These are phyloP conservation scores for Drosophila kambysellisi DNA, from an alignment of 2,888 invertebrate species.

Conservation along the genomic window DNA sequence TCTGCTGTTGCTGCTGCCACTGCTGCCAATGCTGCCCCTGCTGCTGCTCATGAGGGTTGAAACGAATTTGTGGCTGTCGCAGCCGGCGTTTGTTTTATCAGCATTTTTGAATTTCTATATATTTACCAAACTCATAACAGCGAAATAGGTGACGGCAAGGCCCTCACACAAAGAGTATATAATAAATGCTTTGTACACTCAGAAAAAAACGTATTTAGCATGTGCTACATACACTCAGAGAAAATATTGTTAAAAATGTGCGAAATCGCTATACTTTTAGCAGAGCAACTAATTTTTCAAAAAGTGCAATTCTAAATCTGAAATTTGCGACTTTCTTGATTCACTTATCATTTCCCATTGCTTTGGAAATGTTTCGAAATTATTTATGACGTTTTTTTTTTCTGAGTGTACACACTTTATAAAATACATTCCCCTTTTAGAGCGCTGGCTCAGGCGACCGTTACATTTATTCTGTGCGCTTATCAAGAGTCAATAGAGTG, in stretches of 20 bases:
- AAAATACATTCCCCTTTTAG: conserved; percentile 46
- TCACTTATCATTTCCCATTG: too few species aligned
- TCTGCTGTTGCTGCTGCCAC: not conserved
- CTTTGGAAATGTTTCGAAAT: conserved; percentile 6
- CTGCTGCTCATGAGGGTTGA: conserved; percentile 68
- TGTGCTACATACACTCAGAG: not conserved
- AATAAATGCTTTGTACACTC: not conserved
- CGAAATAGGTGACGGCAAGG: conserved; percentile 41
- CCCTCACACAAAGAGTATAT: conserved; percentile 11
- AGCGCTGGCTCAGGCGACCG: conserved; percentile 53
- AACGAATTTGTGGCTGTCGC: conserved; percentile 58
- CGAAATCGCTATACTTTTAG: not conserved
- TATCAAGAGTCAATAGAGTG: conserved; percentile 55
- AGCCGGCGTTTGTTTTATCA: conserved; percentile 75
- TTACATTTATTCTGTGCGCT: conserved; percentile 59
- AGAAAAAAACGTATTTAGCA: not conserved
- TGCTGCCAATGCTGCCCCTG: conserved; percentile 12
- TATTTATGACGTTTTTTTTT: not conserved
- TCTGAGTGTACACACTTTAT: conserved; percentile 7
- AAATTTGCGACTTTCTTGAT: not conserved
- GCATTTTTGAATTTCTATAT: conserved; percentile 70
- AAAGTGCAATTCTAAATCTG: not conserved
- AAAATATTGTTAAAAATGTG: not conserved
- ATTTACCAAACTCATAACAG: conserved; percentile 71
- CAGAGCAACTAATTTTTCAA: not conserved